Conservation (phyloP, 2,888 invertebrate genomes). For the Bombylius major region DNA sequence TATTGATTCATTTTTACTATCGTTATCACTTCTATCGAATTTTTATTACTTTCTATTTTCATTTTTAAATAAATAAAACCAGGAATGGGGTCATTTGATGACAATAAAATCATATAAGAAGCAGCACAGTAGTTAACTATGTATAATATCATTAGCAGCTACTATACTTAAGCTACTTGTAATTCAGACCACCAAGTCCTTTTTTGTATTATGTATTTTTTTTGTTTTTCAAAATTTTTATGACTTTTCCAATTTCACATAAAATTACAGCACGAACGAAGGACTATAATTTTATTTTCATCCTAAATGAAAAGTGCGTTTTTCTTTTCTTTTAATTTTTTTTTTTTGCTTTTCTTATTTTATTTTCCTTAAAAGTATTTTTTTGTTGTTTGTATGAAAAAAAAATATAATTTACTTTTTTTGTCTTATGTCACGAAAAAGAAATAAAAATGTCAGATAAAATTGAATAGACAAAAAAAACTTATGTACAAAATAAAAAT, state of each 20-base stretch:
- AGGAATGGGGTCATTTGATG: neutral
- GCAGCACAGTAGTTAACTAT: too few relatives aligned
- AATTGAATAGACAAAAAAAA: neutral
- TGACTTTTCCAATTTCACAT: neutral
- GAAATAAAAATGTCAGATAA: slow-evolving; percentile 1
- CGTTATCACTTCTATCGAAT: too few relatives aligned
- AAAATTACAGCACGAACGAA: neutral
- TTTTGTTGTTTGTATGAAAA: neutral
- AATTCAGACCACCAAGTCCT: slow-evolving; percentile 2
- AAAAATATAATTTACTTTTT: neutral
- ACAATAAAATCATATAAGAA: neutral
- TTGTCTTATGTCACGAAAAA: slow-evolving; percentile 4
- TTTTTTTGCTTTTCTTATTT: neutral
- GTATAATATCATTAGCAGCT: too few relatives aligned
- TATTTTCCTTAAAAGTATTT: too few relatives aligned
- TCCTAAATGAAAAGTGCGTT: neutral
- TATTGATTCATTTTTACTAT: too few relatives aligned
- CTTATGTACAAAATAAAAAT: neutral
- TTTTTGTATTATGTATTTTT: neutral
- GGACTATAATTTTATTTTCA: neutral
- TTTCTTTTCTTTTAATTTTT: neutral
- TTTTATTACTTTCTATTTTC: too few relatives aligned
- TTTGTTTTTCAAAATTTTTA: neutral
- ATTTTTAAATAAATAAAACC: too few relatives aligned
- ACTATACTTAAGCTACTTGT: neutral